phyloP scores from a whole-genome alignment of 2,797 vertebrate genomes.

The Alauda arvensis region DNA sequence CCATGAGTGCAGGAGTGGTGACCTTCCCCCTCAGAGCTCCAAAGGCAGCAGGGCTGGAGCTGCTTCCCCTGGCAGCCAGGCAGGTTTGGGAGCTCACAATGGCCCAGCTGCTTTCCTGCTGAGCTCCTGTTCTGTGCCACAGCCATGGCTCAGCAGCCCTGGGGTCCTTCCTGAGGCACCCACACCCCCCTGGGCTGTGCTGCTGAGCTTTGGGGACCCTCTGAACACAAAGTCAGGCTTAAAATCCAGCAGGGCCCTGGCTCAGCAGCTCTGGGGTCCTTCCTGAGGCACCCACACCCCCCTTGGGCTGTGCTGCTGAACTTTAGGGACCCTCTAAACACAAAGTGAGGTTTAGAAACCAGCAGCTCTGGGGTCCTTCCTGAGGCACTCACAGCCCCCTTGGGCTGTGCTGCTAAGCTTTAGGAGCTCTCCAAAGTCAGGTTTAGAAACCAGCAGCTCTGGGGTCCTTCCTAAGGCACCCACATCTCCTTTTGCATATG shows the following conservation, averaged over 20 bases:
- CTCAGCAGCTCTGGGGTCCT: no score
- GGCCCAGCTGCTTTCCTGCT: not conserved
- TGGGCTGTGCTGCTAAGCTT: no score
- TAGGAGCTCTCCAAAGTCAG: no score
- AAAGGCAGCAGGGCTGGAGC: not conserved
- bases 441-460: no score
- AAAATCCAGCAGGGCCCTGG: not conserved
- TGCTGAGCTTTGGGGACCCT: not conserved
- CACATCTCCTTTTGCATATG: no score
- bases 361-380: no score
- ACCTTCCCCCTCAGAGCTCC: not conserved
- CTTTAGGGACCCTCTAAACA: no score
- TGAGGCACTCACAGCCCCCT: no score
- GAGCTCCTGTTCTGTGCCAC: not conserved
- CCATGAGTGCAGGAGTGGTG: not conserved
- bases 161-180: not conserved
- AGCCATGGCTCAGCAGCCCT: not conserved
- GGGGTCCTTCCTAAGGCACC: no score
- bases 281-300: no score
- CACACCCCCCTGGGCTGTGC: rapidly evolving
- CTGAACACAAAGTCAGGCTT: not conserved
- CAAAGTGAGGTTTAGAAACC: no score
- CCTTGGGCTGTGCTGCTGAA: no score
- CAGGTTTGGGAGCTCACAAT: not conserved
- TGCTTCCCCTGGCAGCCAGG: not conserved